Conservation (phyloP, 2,888 invertebrate genomes). For the Pammene fasciana region DNA sequence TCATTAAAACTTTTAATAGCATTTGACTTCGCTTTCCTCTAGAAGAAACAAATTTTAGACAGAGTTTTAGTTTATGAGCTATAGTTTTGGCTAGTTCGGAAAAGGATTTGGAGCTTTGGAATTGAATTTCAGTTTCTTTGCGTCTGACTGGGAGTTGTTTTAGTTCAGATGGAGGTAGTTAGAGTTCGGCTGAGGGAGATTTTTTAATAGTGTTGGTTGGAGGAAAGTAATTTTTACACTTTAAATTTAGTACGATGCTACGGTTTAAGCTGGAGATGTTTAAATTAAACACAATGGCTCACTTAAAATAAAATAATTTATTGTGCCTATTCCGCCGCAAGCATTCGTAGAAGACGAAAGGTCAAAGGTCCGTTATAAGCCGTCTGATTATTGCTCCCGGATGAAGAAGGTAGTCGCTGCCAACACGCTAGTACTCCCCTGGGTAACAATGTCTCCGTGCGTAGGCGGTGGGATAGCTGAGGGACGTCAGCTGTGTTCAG, state of each 20-base stretch:
- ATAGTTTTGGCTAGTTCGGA: slow-evolving; percentile 42
- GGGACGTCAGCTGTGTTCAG: too few species aligned
- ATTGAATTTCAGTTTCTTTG: slow-evolving; percentile 40
- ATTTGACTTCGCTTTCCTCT: slow-evolving; percentile 68
- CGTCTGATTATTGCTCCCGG: too few species aligned
- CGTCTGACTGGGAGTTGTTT: slow-evolving; percentile 12
- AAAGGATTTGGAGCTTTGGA: slow-evolving; percentile 34
- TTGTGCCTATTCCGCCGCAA: too few species aligned
- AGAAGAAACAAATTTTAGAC: slow-evolving; percentile 73
- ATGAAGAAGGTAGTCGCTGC: too few species aligned
- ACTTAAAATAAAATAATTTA: too few species aligned
- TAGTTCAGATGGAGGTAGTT: slow-evolving; percentile 19
- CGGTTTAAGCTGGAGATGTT: too few species aligned
- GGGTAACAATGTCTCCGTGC: too few species aligned
- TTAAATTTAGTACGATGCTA: background rate
- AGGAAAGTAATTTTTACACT: background rate
- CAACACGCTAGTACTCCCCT: too few species aligned
- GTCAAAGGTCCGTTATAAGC: too few species aligned
- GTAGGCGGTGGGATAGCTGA: too few species aligned
- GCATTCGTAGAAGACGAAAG: too few species aligned
- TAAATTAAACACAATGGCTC: too few species aligned
- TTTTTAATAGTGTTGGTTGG: slow-evolving; percentile 5
- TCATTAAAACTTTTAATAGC: slow-evolving; percentile 83
- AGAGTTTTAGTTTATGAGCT: slow-evolving; percentile 58
- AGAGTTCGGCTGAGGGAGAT: slow-evolving; percentile 1